Percentiles rank a stretch among this genome's conserved stretches.
Conservation (phyloP, 2,888 invertebrate genomes). For the Congeria kusceri region DNA sequence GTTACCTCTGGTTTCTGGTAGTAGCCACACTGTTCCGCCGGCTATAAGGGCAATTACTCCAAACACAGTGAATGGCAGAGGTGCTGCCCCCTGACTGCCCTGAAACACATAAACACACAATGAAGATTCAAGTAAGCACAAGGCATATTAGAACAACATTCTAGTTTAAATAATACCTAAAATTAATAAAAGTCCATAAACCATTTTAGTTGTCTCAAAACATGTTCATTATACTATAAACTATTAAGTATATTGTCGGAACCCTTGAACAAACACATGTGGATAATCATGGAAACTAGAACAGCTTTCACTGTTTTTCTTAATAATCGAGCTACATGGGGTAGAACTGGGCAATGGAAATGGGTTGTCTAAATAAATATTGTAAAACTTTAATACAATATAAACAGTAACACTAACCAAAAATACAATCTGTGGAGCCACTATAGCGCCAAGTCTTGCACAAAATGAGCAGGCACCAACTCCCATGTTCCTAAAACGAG, state of each 20-base stretch:
- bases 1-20: slow-evolving; percentile 79
- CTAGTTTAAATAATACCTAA: no score
- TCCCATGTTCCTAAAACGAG: slow-evolving; percentile 80
- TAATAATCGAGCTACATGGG: no score
- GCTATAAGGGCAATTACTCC: slow-evolving; percentile 76
- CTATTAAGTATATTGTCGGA: no score
- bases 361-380: background rate
- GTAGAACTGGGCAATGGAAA: background rate
- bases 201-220: no score
- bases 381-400: background rate
- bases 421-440: slow-evolving; percentile 81
- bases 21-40: slow-evolving; percentile 72
- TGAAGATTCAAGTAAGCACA: no score
- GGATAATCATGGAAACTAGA: no score
- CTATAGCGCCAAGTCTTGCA: slow-evolving; percentile 81
- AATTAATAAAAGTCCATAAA: no score
- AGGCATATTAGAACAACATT: no score
- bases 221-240: no score
- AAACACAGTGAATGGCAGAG: slow-evolving; percentile 81
- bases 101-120: slow-evolving; percentile 20
- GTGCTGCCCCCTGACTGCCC: slow-evolving; percentile 45
- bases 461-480: slow-evolving; percentile 81
- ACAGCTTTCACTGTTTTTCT: no score
- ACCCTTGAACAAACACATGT: background rate
- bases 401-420: slow-evolving; percentile 72